A percentile compares a stretch with the other conserved stretches of the same genome.
phyloP scores from a whole-genome alignment of 2,113 vertebrate species.

The Hydrolagus affinis region DNA sequence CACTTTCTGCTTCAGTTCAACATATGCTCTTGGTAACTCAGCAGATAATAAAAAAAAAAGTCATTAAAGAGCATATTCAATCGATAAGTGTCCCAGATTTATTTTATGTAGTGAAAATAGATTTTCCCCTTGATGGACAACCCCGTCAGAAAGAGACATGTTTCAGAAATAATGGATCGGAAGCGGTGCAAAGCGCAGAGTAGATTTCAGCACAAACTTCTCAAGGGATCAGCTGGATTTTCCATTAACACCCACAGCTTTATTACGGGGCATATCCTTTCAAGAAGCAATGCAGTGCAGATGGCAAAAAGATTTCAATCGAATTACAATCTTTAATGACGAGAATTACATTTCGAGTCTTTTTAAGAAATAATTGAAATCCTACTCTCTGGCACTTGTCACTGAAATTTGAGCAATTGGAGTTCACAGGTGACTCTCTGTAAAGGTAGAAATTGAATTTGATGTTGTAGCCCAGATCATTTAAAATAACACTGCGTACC shows the following conservation, averaged over 20 bases:
- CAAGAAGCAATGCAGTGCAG: slow-evolving; percentile 8
- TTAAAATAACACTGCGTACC: slow-evolving; percentile 29
- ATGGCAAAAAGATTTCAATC: slow-evolving; percentile 13
- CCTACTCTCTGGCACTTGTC: slow-evolving; percentile 16
- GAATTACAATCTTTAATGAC: slow-evolving; percentile 11
- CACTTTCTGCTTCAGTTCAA: slow-evolving; percentile 32
- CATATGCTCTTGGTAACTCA: slow-evolving; percentile 30
- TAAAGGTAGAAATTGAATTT: slow-evolving; percentile 30
- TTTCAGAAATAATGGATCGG: slow-evolving; percentile 13
- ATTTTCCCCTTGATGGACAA: slow-evolving; percentile 30
- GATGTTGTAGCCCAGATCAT: slow-evolving; percentile 30
- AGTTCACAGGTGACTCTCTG: slow-evolving; percentile 30
- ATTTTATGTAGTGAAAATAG: slow-evolving; percentile 27
- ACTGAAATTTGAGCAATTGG: slow-evolving; percentile 27
- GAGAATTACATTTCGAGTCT: slow-evolving; percentile 12
- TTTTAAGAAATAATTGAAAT: slow-evolving; percentile 9
- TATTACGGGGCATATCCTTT: slow-evolving; percentile 20
- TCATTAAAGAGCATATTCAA: slow-evolving; percentile 27
- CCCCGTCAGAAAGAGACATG: slow-evolving; percentile 20
- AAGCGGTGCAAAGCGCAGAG: slow-evolving; percentile 20
- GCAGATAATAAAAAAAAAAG: slow-evolving; percentile 27
- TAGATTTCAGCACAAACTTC: slow-evolving; percentile 19
- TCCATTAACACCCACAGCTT: slow-evolving; percentile 5
- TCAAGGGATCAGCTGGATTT: slow-evolving; percentile 24
- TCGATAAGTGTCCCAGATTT: slow-evolving; percentile 27